phyloP scores from a whole-genome alignment of 2,797 vertebrate species.

The Glossophaga mutica region DNA sequence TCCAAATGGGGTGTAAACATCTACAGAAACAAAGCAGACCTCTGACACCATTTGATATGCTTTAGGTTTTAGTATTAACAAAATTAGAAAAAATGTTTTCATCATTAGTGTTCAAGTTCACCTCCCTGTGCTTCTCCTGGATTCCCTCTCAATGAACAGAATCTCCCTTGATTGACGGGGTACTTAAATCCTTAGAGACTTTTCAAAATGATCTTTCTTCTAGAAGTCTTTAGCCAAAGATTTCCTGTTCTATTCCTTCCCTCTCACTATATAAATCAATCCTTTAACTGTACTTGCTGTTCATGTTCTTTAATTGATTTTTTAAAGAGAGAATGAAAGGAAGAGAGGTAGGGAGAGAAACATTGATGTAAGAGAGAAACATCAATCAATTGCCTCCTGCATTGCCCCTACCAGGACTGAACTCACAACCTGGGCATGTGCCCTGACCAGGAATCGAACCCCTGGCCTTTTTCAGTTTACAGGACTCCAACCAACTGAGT shows the following conservation, averaged over 20 bases:
- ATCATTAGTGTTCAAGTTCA: background rate
- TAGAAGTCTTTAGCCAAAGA: conserved; percentile 20
- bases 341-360: too few species aligned
- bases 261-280: conserved; percentile 47
- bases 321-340: too few species aligned
- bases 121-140: background rate
- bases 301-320: too few species aligned
- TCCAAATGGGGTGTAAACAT: background rate
- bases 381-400: too few species aligned
- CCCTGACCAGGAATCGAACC: too few species aligned
- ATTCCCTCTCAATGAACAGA: conserved; percentile 1
- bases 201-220: conserved; percentile 26
- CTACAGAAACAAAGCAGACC: background rate
- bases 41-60: background rate
- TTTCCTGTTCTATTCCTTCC: conserved; percentile 32
- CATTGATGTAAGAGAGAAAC: too few species aligned
- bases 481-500: too few species aligned
- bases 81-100: background rate
- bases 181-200: conserved; percentile 24
- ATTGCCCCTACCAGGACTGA: too few species aligned
- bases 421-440: too few species aligned
- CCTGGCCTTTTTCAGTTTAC: too few species aligned
- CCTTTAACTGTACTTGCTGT: background rate
- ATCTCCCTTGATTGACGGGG: background rate
- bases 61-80: background rate